Evolutionary conservation across 2,888 invertebrate species (phyloP).

Genomic region (Plusia festucae): DNA sequence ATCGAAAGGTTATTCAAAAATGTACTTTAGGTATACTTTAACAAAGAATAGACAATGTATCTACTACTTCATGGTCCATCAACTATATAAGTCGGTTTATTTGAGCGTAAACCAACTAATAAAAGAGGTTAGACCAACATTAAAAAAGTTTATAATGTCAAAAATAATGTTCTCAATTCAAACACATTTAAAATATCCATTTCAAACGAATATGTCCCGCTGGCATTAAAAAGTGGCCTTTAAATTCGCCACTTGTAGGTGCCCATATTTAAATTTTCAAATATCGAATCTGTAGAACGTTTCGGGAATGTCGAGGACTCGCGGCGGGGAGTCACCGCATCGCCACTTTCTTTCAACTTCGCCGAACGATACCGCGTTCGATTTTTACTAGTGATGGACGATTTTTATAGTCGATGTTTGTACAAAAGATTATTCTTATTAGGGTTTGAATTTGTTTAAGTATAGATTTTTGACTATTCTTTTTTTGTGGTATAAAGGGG

Average conservation of each 20-base stretch:
- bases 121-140: background rate
- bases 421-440: conserved; percentile 58
- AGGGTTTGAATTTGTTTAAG: conserved; percentile 49
- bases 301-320: conserved; percentile 76
- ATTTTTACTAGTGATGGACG: conserved; percentile 63
- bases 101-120: background rate
- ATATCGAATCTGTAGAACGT: conserved; percentile 68
- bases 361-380: conserved; percentile 69
- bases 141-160: no score
- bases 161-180: conserved; percentile 13
- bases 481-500: conserved; percentile 35
- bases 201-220: conserved; percentile 59
- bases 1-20: no score
- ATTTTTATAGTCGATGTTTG: conserved; percentile 61
- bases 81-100: background rate
- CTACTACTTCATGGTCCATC: no score
- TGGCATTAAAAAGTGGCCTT: conserved; percentile 60
- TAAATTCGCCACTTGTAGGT: conserved; percentile 64
- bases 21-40: no score
- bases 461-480: conserved; percentile 35
- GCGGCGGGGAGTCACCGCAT: conserved; percentile 76
- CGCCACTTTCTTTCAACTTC: conserved; percentile 82
- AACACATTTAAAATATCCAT: conserved; percentile 44
- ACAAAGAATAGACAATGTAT: background rate
- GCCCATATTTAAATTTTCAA: conserved; percentile 65